Conservation (phyloP, 1,140 invertebrate genomes). For the Battus philenor region DNA sequence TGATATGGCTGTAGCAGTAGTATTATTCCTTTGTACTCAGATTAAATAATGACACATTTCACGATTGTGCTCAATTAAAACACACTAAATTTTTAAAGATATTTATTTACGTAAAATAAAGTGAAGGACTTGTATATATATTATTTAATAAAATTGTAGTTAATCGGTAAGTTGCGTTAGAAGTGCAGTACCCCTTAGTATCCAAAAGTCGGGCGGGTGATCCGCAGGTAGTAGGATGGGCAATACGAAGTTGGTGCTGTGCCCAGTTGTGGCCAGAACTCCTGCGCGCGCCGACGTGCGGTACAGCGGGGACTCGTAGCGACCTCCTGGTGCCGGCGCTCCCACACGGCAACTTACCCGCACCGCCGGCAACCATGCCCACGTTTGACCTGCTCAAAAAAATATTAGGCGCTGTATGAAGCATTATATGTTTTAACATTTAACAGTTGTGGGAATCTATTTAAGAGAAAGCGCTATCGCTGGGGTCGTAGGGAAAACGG, state of each 20-base stretch:
- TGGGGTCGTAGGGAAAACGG: no score
- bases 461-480: neutral
- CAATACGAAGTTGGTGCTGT: conserved; percentile 93
- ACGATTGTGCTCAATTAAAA: no score
- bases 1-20: no score
- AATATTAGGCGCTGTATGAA: no score
- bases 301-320: conserved; percentile 88
- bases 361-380: conserved; percentile 84
- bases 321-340: conserved; percentile 77
- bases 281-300: conserved; percentile 91
- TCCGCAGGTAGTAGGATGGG: conserved; percentile 83
- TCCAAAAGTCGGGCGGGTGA: conserved; percentile 85
- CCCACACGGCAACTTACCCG: conserved; percentile 83
- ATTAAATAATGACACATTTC: no score
- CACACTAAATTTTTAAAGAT: no score
- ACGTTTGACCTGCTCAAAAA: conserved; percentile 79
- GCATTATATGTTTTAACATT: neutral
- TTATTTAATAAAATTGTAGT: no score
- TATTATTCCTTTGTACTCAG: no score
- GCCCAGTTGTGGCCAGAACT: conserved; percentile 89
- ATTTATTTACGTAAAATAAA: no score
- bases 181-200: conserved; percentile 76
- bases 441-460: neutral
- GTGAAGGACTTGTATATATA: no score
- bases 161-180: neutral